Base-by-base conservation (phyloP, 2,113 vertebrate genomes). In the Hippocampus comes region DNA sequence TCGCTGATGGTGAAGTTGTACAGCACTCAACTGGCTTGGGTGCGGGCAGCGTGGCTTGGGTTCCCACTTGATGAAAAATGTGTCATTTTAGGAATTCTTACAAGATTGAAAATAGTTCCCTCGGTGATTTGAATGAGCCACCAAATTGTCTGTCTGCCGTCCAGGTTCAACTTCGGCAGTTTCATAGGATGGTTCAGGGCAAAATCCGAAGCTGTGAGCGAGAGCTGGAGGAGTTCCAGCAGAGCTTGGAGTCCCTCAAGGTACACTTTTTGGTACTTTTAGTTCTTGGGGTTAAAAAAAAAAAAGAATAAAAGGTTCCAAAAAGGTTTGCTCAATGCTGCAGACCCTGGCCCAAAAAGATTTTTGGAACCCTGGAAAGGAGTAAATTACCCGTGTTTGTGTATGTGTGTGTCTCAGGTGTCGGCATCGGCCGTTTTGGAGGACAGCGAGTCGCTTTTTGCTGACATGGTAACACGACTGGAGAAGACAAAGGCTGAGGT, bases 401-500 rank as follows among this genome's bases (percentile, higher is more conserved):
- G 34, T 61, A 53, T 59, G 1, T 48, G 51, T 76, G 20, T 74
- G 71, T 67, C 34, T 38, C 77, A 89, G 89, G 82, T 76, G 57
- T 89, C 79, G 0, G 84, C 80, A 0, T 79, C 75, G 0, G 72
- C 79, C 0, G 84, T 88, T 12, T 65, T 86, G 75, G 89, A 90
- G 76, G 91, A 89, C 74, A 85, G 91, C 14, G 89, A 92, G 49
- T 78, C 83, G 46, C 68, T 90, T 76, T 92, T 91, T 70, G 75
- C 81, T 23, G 90, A 91, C 65, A 87, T 92, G 84, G 64, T 81
- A 0, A 72, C 79, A 7, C 80, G 83, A 9, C 77, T 91, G 84
- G 88, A 90, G 75, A 88, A 90, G 73, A 87, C 83, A 59, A 89
- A 85, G 56, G 73, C 74, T 4, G 90, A 92, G 88, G 89, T 88